Evolutionary conservation across 2,797 vertebrate species (phyloP), one percentile per base, ranked within the genome.

Genomic region (Serranus cabrilla): DNA sequence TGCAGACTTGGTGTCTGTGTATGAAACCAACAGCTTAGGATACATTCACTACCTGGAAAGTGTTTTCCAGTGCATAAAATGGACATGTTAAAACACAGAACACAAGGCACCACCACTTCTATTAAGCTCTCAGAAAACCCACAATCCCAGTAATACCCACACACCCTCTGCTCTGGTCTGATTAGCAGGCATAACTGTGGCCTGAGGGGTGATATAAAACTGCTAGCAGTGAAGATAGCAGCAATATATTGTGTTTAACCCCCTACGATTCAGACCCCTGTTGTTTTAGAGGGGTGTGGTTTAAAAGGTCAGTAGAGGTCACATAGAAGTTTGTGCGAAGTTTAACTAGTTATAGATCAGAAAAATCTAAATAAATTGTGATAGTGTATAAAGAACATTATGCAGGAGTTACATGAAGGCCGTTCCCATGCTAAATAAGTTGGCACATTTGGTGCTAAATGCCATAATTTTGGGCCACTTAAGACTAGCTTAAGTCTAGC

Each of bases 41-140:
- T 9, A 6, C 54, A 37, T 71, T 84, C 42, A 76, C 21, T n/a
- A 66, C 50, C 55, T 74, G 66, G 49, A 83, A 80, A 81, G 37
- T 69, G 46, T 78, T 83, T 76, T 76, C 54, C 27, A 42, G 23
- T 57, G 27, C 7, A 42, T 65, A 27, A 76, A 81, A 74, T 17
- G 65, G 45, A 71, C 43, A 3, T 55, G 46, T 12, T 64, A 17
- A 45, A 45, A 71, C 57, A 46, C 45, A 78, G 37, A 51, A 74
- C 18, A 47, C 20, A 17, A 4, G 13, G 17, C n/a, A 37, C 17
- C 23, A 4, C 11, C 23, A 56, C 47, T 7, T 46, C 18, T 31
- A 20, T 56, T 21, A 43, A 50, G 34, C 39, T 42, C 12, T 54
- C 45, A 67, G 25, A 42, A 76, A 74, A 43, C 20, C 18, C 55